Evolutionary conservation across 2,888 invertebrate genomes (phyloP).

Genomic region (Thumatha senex): DNA sequence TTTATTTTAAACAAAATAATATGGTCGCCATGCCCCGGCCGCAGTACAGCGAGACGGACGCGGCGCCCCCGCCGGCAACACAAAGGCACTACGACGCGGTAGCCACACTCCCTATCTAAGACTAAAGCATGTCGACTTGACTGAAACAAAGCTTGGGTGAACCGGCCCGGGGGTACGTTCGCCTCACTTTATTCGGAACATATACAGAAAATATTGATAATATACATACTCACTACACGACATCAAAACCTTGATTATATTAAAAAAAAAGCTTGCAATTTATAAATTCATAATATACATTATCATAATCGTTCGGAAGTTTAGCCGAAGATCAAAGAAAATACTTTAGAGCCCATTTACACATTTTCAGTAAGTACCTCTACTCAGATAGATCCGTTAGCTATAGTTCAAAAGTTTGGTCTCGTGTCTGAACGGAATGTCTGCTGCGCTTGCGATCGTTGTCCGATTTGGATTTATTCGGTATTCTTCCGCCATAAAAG

Average conservation of each 20-base stretch:
- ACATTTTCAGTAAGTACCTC: constrained; percentile 69
- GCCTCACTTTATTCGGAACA: constrained; percentile 58
- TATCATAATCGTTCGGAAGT: constrained; percentile 54
- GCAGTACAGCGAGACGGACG: constrained; percentile 43
- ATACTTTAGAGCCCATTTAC: constrained; percentile 49
- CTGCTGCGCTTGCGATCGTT: neutral
- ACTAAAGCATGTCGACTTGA: constrained; percentile 44
- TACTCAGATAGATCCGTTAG: constrained; percentile 40
- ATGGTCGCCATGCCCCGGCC: constrained; percentile 61
- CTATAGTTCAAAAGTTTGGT: neutral
- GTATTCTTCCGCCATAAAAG: constrained; percentile 9
- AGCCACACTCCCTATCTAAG: constrained; percentile 21
- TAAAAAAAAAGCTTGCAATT: constrained; percentile 75
- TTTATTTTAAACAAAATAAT: constrained; percentile 80
- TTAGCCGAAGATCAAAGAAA: constrained; percentile 31
- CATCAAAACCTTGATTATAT: constrained; percentile 69
- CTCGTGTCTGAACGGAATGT: neutral
- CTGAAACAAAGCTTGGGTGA: constrained; percentile 39
- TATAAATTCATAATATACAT: constrained; percentile 77
- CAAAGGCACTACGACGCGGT: constrained; percentile 15
- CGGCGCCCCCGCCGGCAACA: constrained; percentile 27
- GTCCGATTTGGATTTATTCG: constrained; percentile 1
- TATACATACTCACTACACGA: constrained; percentile 67
- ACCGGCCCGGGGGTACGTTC: constrained; percentile 48
- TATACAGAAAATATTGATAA: constrained; percentile 73